Evolutionary conservation across 2,113 vertebrate species (phyloP).

Genomic region (Pongo abelii): DNA sequence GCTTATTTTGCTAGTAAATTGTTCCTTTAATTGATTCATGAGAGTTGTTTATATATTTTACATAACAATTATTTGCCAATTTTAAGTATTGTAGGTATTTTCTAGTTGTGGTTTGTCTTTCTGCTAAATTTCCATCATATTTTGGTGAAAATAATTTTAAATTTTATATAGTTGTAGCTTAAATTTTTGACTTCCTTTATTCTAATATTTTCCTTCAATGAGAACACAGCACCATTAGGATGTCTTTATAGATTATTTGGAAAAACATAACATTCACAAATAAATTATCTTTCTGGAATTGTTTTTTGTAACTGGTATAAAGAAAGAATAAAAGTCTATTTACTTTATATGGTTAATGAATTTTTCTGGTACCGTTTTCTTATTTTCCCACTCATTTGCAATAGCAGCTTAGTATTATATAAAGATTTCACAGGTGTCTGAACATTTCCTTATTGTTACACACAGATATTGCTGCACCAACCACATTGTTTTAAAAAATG

Average conservation of each 20-base stretch:
- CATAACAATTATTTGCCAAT: background rate
- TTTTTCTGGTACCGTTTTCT: background rate
- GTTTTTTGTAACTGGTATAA: background rate
- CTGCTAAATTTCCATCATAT: background rate
- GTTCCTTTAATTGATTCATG: background rate
- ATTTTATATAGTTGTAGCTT: background rate
- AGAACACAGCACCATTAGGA: background rate
- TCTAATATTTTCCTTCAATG: background rate
- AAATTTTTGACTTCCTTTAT: background rate
- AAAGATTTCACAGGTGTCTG: background rate
- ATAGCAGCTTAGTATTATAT: background rate
- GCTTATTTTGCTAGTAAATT: background rate
- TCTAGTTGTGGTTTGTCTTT: background rate
- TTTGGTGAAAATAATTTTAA: background rate
- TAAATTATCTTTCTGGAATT: background rate
- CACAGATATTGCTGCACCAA: background rate
- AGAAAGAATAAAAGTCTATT: background rate
- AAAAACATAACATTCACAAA: background rate
- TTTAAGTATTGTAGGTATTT: background rate
- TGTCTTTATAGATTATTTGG: background rate
- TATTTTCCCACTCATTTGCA: background rate
- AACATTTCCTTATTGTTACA: background rate
- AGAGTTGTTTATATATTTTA: background rate
- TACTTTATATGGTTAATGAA: background rate
- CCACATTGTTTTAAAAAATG: background rate